Conservation (phyloP, 2,113 vertebrate species). For the Garra rufa region DNA sequence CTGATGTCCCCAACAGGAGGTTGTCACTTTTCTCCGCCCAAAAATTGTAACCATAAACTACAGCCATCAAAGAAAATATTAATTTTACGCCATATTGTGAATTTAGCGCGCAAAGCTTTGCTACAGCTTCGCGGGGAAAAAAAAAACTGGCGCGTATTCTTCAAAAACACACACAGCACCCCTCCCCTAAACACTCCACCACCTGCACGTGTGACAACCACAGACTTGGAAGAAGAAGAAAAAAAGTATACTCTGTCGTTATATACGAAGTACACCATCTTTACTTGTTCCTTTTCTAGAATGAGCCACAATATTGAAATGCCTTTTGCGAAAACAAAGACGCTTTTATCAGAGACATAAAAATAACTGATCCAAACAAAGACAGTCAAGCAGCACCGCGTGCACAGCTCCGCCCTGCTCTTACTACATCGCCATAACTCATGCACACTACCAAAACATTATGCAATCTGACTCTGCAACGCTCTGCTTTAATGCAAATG, state of each 20-base stretch:
- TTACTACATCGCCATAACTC: neutral
- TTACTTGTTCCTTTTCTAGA: neutral
- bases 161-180: neutral
- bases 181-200: neutral
- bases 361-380: slow-evolving; percentile 69
- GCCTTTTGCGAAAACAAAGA: neutral
- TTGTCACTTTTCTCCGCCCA: no score
- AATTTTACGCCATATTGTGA: neutral
- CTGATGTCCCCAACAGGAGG: neutral
- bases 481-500: neutral
- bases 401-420: slow-evolving; percentile 36
- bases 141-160: slow-evolving; percentile 25
- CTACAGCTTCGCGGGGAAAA: neutral
- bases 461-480: no score
- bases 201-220: neutral
- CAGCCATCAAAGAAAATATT: neutral
- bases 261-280: neutral
- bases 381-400: slow-evolving; percentile 49
- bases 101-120: slow-evolving; percentile 15
- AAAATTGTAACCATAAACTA: neutral
- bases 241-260: neutral
- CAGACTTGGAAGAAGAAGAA: neutral
- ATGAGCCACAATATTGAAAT: neutral
- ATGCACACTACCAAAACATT: neutral
- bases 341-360: slow-evolving; percentile 52